Percentiles rank a stretch among this genome's conserved stretches.
These are phyloP conservation scores for Aphelinus atriplicis DNA, from an alignment of 1,140 invertebrate species.

Conservation along the genomic window DNA sequence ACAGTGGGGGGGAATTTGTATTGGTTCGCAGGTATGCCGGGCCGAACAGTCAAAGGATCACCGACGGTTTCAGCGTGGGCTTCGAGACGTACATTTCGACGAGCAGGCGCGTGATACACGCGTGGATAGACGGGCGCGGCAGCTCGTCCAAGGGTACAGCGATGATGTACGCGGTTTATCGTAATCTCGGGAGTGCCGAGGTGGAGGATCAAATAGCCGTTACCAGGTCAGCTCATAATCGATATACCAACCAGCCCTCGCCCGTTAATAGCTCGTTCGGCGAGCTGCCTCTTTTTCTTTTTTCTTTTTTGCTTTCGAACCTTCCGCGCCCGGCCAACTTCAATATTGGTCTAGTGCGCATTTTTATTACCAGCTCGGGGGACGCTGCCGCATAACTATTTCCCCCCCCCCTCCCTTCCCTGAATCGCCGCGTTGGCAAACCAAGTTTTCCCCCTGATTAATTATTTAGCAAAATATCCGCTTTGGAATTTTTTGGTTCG, in stretches of 20 bases:
- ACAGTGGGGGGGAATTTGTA: conserved; percentile 37
- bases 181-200: conserved; percentile 71
- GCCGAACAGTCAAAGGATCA: conserved; percentile 70
- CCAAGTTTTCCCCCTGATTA: too few relatives aligned
- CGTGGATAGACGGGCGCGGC: conserved; percentile 73
- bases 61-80: conserved; percentile 64
- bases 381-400: too few relatives aligned
- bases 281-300: not conserved
- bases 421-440: too few relatives aligned
- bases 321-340: not conserved
- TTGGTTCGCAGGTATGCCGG: conserved; percentile 70
- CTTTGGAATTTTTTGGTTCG: not conserved
- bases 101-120: conserved; percentile 70
- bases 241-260: not conserved
- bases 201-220: conserved; percentile 73
- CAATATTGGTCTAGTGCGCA: too few relatives aligned
- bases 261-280: conserved; percentile 1
- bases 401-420: too few relatives aligned
- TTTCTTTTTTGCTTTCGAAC: not conserved
- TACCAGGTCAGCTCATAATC: conserved; percentile 58
- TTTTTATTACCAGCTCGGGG: too few relatives aligned
- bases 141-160: conserved; percentile 71
- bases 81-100: conserved; percentile 72
- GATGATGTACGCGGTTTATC: conserved; percentile 69
- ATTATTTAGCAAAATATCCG: not conserved